Evolutionary conservation across 2,797 vertebrate genomes (phyloP), one percentile per base, ranked within the genome.

Genomic region (Trachops cirrhosus): DNA sequence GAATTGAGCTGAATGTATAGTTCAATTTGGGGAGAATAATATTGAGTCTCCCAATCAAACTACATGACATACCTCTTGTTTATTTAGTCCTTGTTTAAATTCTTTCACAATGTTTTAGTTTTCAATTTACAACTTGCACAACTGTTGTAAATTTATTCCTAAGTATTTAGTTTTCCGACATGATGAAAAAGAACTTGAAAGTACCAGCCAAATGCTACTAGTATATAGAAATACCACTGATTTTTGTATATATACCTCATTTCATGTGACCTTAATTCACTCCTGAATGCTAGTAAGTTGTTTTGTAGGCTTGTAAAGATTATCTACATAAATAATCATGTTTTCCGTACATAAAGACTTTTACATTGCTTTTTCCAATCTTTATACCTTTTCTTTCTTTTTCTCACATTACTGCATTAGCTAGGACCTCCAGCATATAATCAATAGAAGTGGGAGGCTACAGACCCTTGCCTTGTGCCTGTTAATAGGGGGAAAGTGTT

Each of bases 111-210:
- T 86, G 46, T 67, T 95, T 94, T 78, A 52, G 77, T 64, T 89
- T 92, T 86, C 37, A 95, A 84, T 84, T 94, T 52, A 86, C 44
- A 90, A 92, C 9, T 68, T 83, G 21, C 9, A 82, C 6, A 71
- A 46, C 29, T 91, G 94, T 92, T 94, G 57, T 48, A 86, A 75
- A 92, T 89, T 92, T 54, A 90, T 87, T 86, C 59, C 52, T 90
- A 71, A n/a, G 37, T 68, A 73, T 59, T 75, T 93, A 75, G 64
- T 59, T 77, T 64, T 83, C 24, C 64, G 71, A 78, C 19, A 90
- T 7, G 34, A 44, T 41, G 52, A 93, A 83, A 93, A 79, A 54
- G 9, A 84, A 68, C 77, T 52, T 59, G 59, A 67, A 50, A 95
- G 77, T 79, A 46, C 21, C 67, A 64, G 62, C 14, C 44, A 83